Evolutionary conservation across 2,797 vertebrate genomes (phyloP).

Genomic region (Hydrocynus forskahlii): DNA sequence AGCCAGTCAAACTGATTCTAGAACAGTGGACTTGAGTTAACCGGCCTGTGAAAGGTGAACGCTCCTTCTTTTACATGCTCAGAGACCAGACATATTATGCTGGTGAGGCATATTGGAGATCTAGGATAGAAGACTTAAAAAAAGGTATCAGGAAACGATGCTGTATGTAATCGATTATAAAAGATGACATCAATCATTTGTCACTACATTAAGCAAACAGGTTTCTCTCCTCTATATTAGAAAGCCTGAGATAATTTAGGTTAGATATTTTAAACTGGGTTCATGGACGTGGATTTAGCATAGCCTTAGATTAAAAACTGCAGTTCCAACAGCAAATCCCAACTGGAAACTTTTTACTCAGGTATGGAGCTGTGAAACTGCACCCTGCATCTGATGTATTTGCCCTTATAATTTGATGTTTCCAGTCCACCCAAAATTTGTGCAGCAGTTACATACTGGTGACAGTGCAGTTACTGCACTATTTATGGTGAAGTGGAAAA

Average conservation of each 20-base stretch:
- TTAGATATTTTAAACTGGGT: not conserved
- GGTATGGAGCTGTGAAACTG: not conserved
- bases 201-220: constrained; percentile 1
- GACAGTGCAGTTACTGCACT: no score
- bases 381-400: not conserved
- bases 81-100: no score
- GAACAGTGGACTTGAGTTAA: not conserved
- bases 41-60: not conserved
- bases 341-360: not conserved
- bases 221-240: not conserved
- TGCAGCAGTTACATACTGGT: no score
- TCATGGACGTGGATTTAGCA: not conserved
- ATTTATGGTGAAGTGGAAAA: no score
- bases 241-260: constrained; percentile 7
- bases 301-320: not conserved
- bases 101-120: not conserved
- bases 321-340: not conserved
- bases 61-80: not conserved
- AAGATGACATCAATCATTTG: not conserved
- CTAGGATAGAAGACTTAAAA: not conserved
- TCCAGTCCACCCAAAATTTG: no score
- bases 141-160: not conserved
- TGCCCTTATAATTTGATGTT: not conserved
- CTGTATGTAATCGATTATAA: not conserved
- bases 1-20: not conserved